Percentiles rank a stretch among this genome's conserved stretches.
Evolutionary conservation across 1,140 invertebrate species (phyloP).

Genomic region (Octopus sinensis): DNA sequence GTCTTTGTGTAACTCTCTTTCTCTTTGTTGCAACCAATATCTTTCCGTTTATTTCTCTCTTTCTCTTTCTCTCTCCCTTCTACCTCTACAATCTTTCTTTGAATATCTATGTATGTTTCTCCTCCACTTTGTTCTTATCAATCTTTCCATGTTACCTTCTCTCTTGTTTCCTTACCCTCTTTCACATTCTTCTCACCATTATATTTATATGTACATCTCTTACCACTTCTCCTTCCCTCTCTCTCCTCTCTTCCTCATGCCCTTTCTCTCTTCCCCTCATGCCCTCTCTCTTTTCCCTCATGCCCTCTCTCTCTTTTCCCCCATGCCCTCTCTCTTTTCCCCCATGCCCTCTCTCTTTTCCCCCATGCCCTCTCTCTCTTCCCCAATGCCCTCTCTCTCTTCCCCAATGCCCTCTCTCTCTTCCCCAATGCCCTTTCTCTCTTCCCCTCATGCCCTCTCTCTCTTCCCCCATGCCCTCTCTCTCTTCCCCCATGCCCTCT

Average conservation of each 20-base stretch:
- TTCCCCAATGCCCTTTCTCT: too few species aligned
- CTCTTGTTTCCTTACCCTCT: not conserved
- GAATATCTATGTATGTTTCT: not conserved
- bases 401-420: too few species aligned
- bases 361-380: too few species aligned
- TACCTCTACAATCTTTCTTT: not conserved
- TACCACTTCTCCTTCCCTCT: not conserved
- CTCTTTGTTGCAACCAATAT: not conserved
- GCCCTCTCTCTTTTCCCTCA: not conserved
- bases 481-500: too few species aligned
- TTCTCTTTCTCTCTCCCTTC: not conserved
- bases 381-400: too few species aligned
- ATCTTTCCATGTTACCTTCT: not conserved
- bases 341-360: too few species aligned
- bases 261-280: conserved; percentile 9
- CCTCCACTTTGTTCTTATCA: not conserved
- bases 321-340: too few species aligned
- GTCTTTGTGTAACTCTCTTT: not conserved
- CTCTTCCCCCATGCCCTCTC: too few species aligned
- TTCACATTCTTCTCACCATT: not conserved
- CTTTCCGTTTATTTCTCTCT: not conserved
- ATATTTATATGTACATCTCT: not conserved
- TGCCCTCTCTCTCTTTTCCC: too few species aligned
- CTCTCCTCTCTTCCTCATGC: not conserved
- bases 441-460: too few species aligned